Percentiles rank a stretch among this genome's conserved stretches.
Evolutionary conservation across 2,113 vertebrate genomes (phyloP).

Genomic region (Axis porcinus): DNA sequence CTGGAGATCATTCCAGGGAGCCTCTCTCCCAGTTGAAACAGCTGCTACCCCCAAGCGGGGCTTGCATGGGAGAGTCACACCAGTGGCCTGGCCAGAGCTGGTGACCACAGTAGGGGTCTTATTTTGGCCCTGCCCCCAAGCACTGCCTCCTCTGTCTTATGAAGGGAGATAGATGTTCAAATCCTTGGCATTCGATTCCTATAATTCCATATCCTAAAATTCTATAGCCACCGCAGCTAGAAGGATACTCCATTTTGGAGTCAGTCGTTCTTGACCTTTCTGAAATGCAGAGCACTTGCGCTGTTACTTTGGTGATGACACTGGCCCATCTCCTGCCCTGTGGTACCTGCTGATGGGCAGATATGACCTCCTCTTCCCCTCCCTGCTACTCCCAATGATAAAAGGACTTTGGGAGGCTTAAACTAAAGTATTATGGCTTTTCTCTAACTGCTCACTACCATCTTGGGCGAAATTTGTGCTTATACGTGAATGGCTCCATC

Average conservation of each 20-base stretch:
- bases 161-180: neutral
- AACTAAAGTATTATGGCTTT: slow-evolving; percentile 54
- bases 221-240: neutral
- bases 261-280: slow-evolving; percentile 16
- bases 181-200: neutral
- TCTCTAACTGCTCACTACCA: slow-evolving; percentile 63
- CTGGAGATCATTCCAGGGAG: neutral
- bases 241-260: neutral
- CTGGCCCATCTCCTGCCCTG: neutral
- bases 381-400: neutral
- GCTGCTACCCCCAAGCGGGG: neutral
- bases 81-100: neutral
- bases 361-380: neutral
- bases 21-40: neutral
- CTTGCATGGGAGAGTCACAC: neutral
- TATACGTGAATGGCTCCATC: neutral
- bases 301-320: neutral
- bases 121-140: neutral
- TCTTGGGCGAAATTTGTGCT: slow-evolving; percentile 64
- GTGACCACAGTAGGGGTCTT: neutral
- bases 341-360: slow-evolving; percentile 19
- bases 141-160: neutral
- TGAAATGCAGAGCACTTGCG: neutral
- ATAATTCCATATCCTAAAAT: neutral
- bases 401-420: slow-evolving; percentile 56